Base-by-base conservation (phyloP, 2,113 vertebrate genomes). In the Syngnathus scovelli region DNA sequence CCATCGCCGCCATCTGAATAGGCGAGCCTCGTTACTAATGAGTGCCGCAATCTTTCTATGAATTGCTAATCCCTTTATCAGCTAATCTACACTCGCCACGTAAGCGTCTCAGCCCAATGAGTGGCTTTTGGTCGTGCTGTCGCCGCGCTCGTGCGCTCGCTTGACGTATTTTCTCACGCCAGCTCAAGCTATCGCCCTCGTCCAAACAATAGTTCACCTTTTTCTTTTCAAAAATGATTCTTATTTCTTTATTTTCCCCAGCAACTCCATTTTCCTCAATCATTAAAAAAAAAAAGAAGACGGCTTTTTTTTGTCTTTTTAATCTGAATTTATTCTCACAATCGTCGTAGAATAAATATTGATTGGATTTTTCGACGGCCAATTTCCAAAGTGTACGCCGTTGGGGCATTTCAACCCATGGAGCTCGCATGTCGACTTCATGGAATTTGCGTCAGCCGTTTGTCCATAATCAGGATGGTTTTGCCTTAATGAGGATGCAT, bases 21-120 rank as follows among this genome's bases (percentile, higher is more conserved):
- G 21, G 59, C 7, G 59, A 41, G 37, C 18, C 18, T 39, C 19
- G 21, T 61, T 61, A 38, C 59, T 61, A 39, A 61, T 12, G 59
- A 41, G 18, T 10, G 39, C 5, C 6, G 27, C 27, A 36, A 33
- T 62, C 39, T 12, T 43, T 62, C 60, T 23, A 27, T 43, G 39
- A 62, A 43, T 62, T 21, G 41, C 60, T 23, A 23, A 62, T 41
- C 60, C 41, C 15, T n/a, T 62, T 44, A 44, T 62, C 60, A 16
- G 60, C n/a, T 62, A 1, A 62, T 62, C 60, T 23, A 43, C 38
- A n/a, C 13, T n/a, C n/a, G n/a, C 19, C 39, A 23, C 38, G 37
- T n/a, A 61, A 3, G 15, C n/a, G 13, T 4, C 2, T 43, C 21
- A 23, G 39, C 60, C 39, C 44, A 62, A 62, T 62, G 60, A 62